A percentile compares a stretch with the other conserved stretches of the same genome.
phyloP scores from a whole-genome alignment of 2,113 vertebrate genomes.

The Euleptes europaea region DNA sequence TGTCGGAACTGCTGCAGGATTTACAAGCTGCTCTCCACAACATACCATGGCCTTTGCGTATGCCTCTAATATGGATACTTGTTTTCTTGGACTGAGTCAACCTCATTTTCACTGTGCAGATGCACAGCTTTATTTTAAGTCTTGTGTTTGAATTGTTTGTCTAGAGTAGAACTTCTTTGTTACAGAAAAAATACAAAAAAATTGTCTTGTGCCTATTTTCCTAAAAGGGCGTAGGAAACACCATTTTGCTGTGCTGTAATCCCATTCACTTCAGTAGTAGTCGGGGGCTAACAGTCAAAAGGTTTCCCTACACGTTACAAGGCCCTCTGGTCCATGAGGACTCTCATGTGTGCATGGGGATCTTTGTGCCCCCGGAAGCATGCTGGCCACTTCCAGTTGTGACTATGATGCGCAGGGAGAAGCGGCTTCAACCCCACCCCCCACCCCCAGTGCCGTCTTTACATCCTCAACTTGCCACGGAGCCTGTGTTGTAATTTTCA shows the following conservation, averaged over 20 bases:
- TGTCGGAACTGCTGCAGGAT: conserved; percentile 40
- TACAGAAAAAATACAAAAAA: conserved; percentile 60
- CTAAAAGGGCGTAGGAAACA: conserved; percentile 30
- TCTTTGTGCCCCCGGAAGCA: too few relatives aligned
- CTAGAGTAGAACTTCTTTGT: conserved; percentile 57
- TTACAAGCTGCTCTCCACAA: conserved; percentile 42
- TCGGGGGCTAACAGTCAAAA: too few relatives aligned
- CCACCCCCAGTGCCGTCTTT: too few relatives aligned
- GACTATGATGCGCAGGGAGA: too few relatives aligned
- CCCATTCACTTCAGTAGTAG: background rate
- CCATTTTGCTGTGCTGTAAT: background rate
- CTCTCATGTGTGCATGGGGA: too few relatives aligned
- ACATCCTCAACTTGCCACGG: too few relatives aligned
- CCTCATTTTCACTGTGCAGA: conserved; percentile 15
- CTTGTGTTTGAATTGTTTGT: conserved; percentile 59
- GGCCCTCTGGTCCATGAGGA: too few relatives aligned
- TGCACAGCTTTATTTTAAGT: conserved; percentile 33
- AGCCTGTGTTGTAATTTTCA: too few relatives aligned
- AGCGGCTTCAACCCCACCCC: too few relatives aligned
- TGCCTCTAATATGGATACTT: conserved; percentile 56
- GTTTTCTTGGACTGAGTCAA: conserved; percentile 51
- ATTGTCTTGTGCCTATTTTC: conserved; percentile 67
- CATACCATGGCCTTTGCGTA: conserved; percentile 51
- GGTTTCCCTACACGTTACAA: too few relatives aligned
- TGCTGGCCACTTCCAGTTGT: too few relatives aligned